Evolutionary conservation across 1,140 invertebrate genomes (phyloP), one percentile per base, ranked within the genome.

Genomic region (Maniola jurtina): DNA sequence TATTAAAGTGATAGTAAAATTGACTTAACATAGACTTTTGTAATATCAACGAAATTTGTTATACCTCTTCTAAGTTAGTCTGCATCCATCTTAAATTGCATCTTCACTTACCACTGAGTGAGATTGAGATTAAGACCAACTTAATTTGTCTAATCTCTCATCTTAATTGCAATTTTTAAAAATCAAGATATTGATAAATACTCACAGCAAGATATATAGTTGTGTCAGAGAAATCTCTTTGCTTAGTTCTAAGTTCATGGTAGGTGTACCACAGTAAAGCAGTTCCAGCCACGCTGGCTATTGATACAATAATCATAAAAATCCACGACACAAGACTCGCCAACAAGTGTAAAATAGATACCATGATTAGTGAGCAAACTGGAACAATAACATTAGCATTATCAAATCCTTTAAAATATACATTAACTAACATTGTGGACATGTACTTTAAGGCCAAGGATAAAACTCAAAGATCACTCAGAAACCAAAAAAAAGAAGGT

Each of bases 211-310:
- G 78, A 62, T 79, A 89, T 13, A 73, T 56, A 58, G 77, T 72
- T 45, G 76, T 72, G 16, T 92, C 84, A 48, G 93, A 89, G 38
- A 93, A 93, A 68, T 90, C 88, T 82, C 95, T 94, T 50, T 97
- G 91, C 55, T 95, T 93, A 65, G 91, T 91, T 72, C 94, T 95
- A 14, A 98, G 93, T 71, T 95, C 95, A 70, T 94, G 92, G 80
- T 97, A 99, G 5, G 96, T 97, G 91, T 96, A 97, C 98, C 98
- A 99, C 13, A 98, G 84, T 45, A 97, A 92, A 25, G 81, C 93
- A 54, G 96, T 97, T 13, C 96, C 95, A 70, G 88, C 95, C 64
- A 97, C 91, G 79, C 95, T 95, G 40, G 94, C 93, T 52, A 97
- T 85, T 57, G 94, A 93, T 8, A 97, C 95, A 54, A 96, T 84